Evolutionary conservation across 2,797 vertebrate species (phyloP), one percentile per base, ranked within the genome.

Genomic region (Emydoidea blandingii): DNA sequence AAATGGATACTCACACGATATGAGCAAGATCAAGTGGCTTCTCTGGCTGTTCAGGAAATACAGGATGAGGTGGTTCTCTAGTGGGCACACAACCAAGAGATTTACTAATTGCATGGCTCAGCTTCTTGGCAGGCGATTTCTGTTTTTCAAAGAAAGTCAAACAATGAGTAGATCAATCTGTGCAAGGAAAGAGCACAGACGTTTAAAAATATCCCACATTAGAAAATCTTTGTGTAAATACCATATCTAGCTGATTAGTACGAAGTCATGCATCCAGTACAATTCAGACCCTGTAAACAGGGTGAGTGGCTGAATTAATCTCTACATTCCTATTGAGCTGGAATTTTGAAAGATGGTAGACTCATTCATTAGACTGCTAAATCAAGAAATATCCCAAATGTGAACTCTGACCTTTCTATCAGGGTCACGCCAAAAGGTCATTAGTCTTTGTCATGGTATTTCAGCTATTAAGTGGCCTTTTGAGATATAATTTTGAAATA

Each of bases 111-210:
- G 99, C 99, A 49, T 99, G 99, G 99, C 99, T 99, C 98, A 99
- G 98, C 99, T 99, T 99, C 98, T 99, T 99, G 85, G 99, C 99
- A 11, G 99, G 99, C 34, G 99, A 99, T 97, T 99, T 99, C 99
- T 99, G 98, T 94, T 88, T 56, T 50, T 5, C 79, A 37, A 74
- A 90, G 83, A 94, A 88, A 1, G 41, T 95, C 62, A 87, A 93
- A 49, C 23, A 85, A 19, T 23, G 9, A 91, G 83, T 37, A 65
- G 5, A 44, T 11, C 7, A 23, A 37, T 0, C 9, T 0, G 31
- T 3, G 78, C 21, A 21, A 2, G 4, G 23, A 25, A 53, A 3
- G 5, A 19, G 4, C 2, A 6, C 5, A 44, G 27, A 37, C 21
- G 18, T 0, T 2, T 19, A 25, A 47, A 37, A 31, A 49, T 1